These are phyloP conservation scores for Drosophila orena DNA, from an alignment of 1,140 invertebrate genomes.

Conservation along the genomic window DNA sequence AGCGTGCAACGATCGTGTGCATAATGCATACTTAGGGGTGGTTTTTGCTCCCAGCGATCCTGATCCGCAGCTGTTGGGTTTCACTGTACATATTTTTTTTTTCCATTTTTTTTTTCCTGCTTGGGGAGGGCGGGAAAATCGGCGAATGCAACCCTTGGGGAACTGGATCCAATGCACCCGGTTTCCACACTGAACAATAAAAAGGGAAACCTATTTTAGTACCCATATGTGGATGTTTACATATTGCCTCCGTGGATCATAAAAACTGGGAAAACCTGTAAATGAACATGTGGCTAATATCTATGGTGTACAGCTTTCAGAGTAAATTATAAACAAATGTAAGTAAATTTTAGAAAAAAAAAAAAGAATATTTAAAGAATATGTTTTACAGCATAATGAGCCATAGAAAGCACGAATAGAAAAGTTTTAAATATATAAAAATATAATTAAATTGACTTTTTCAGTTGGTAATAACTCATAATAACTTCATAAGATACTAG, in stretches of 20 bases:
- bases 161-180: constrained; percentile 26
- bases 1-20: constrained; percentile 61
- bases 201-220: not conserved
- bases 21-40: constrained; percentile 52
- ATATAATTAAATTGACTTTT: too few species aligned
- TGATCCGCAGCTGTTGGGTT: constrained; percentile 55
- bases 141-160: constrained; percentile 40
- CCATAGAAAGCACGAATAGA: too few species aligned
- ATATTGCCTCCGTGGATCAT: not conserved
- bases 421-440: not conserved
- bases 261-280: not conserved
- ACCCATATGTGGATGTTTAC: not conserved
- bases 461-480: too few species aligned
- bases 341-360: not conserved
- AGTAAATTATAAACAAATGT: not conserved
- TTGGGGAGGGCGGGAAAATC: constrained; percentile 64
- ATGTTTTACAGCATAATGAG: not conserved
- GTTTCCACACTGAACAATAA: not conserved
- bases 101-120: constrained; percentile 22
- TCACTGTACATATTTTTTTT: not conserved
- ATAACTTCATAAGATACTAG: too few species aligned
- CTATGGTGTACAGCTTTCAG: not conserved
- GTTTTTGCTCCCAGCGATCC: constrained; percentile 50
- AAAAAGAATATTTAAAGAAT: too few species aligned
- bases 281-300: not conserved